phyloP scores from a whole-genome alignment of 2,113 vertebrate species.

The Solea solea region DNA sequence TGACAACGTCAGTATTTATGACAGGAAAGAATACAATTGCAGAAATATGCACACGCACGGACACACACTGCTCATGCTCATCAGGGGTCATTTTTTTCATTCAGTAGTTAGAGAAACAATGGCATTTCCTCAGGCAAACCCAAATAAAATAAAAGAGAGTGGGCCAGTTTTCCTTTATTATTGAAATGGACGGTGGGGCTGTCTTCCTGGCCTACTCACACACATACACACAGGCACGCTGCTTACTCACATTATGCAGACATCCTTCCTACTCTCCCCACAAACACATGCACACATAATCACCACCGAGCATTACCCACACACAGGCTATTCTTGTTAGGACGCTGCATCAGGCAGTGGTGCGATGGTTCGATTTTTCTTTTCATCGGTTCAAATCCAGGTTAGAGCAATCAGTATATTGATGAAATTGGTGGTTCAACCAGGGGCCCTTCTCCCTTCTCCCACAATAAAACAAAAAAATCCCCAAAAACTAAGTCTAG shows the following conservation, averaged over 20 bases:
- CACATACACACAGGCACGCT: neutral
- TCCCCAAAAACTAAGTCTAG: too few species aligned
- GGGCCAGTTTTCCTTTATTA: constrained; percentile 64
- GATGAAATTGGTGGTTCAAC: too few species aligned
- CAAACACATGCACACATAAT: constrained; percentile 12
- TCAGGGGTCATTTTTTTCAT: constrained; percentile 23
- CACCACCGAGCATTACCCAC: constrained; percentile 1
- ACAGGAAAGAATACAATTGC: too few species aligned
- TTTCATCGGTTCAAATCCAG: too few species aligned
- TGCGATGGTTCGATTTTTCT: too few species aligned
- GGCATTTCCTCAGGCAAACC: constrained; percentile 71
- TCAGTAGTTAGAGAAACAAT: constrained; percentile 45
- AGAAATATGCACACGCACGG: neutral
- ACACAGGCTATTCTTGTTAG: neutral
- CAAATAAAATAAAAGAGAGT: constrained; percentile 57
- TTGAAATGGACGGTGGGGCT: constrained; percentile 48
- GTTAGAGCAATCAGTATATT: too few species aligned
- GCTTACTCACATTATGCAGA: constrained; percentile 28
- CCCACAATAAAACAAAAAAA: too few species aligned
- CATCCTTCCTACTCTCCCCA: constrained; percentile 51
- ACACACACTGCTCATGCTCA: constrained; percentile 13
- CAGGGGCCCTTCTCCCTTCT: too few species aligned
- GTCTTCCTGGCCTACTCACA: constrained; percentile 60
- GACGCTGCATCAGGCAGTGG: neutral
- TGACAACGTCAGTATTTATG: too few species aligned